Evolutionary conservation across 2,113 vertebrate genomes (phyloP).

Genomic region (Megatriorchis doriae): DNA sequence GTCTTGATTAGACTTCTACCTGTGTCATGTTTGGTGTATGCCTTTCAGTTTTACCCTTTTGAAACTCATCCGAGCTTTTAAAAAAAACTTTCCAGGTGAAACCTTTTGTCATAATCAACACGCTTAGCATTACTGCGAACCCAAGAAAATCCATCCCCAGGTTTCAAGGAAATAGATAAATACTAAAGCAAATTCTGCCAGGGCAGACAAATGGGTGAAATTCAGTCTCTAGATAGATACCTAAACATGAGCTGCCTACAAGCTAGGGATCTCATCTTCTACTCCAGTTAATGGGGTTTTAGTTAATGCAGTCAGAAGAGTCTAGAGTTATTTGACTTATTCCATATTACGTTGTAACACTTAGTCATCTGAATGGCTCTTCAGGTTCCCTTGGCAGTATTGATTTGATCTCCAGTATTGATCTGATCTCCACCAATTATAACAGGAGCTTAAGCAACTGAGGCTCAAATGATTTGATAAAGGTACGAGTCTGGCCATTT

Average conservation of each 20-base stretch:
- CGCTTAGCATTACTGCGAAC: neutral
- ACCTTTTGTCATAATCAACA: neutral
- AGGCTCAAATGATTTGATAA: neutral
- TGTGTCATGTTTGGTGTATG: rapidly evolving
- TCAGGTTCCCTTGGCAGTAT: neutral
- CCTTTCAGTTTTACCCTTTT: neutral
- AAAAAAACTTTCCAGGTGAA: neutral
- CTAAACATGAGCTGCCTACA: neutral
- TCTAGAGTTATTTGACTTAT: neutral
- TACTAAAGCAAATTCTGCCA: neutral
- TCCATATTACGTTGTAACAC: neutral
- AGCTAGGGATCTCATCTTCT: neutral
- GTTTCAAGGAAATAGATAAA: neutral
- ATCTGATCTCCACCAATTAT: neutral
- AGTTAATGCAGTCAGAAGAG: neutral
- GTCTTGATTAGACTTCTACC: neutral
- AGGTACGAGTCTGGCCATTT: neutral
- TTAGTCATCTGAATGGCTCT: neutral
- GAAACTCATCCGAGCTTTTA: neutral
- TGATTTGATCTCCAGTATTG: neutral
- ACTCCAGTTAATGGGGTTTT: neutral
- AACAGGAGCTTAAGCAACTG: neutral
- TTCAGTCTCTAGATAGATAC: neutral
- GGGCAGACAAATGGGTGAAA: neutral
- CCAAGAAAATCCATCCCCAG: neutral